phyloP scores from a whole-genome alignment of 2,797 vertebrate genomes.

The Thamnophis elegans region DNA sequence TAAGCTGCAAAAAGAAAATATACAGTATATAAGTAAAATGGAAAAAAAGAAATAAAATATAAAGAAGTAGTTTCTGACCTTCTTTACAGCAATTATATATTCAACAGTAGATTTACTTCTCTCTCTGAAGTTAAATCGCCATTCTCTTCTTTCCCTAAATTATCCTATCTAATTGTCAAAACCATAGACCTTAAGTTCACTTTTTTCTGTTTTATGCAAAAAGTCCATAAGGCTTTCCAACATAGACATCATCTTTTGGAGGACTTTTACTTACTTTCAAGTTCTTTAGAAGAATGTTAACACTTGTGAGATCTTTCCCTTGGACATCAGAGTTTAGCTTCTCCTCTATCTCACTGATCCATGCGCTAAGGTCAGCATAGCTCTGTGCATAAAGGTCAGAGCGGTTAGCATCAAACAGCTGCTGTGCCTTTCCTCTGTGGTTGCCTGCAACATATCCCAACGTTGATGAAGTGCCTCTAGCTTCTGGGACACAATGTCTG shows the following conservation, averaged over 20 bases:
- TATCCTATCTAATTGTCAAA: too few species aligned
- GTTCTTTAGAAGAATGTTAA: conserved; percentile 91
- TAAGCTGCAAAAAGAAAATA: too few species aligned
- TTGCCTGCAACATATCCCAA: conserved; percentile 83
- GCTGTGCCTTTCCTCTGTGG: conserved; percentile 82
- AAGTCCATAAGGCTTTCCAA: not conserved
- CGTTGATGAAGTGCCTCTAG: conserved; percentile 79
- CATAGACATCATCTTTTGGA: not conserved
- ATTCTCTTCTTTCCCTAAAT: too few species aligned
- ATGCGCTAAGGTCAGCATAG: conserved; percentile 83
- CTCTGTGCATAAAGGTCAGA: conserved; percentile 87
- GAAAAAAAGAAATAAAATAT: too few species aligned
- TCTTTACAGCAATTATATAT: too few species aligned
- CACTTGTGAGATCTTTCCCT: conserved; percentile 88
- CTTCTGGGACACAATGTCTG: conserved; percentile 72
- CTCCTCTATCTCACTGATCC: conserved; percentile 82
- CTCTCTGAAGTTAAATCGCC: too few species aligned
- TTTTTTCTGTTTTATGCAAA: not conserved
- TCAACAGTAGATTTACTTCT: too few species aligned
- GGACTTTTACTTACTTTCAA: conserved; percentile 78
- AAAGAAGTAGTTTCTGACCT: too few species aligned
- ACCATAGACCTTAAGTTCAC: not conserved
- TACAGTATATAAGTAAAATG: too few species aligned
- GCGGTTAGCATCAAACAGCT: conserved; percentile 88
- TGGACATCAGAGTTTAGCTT: conserved; percentile 82